phyloP scores from a whole-genome alignment of 2,888 invertebrate genomes.

The Chrysopilus asiliformis region DNA sequence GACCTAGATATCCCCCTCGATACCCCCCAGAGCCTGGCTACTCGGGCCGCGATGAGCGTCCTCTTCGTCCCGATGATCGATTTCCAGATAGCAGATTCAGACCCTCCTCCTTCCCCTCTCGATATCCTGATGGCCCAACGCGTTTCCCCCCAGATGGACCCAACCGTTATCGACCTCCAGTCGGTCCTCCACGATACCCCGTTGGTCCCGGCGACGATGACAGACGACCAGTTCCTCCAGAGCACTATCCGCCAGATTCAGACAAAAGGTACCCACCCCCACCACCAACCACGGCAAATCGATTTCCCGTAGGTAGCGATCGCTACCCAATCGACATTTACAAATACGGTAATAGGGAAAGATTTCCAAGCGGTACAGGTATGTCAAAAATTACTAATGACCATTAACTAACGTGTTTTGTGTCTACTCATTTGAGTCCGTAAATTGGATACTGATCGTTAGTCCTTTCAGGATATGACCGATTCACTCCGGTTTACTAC shows the following conservation, averaged over 20 bases:
- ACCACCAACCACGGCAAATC: slow-evolving; percentile 37
- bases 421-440: too few relatives aligned
- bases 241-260: slow-evolving; percentile 38
- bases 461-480: slow-evolving; percentile 30
- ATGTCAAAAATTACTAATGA: too few relatives aligned
- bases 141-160: slow-evolving; percentile 5
- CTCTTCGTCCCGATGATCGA: slow-evolving; percentile 30
- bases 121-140: slow-evolving; percentile 6
- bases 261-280: slow-evolving; percentile 40
- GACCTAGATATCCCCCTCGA: slow-evolving; percentile 20
- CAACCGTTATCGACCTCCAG: slow-evolving; percentile 24
- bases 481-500: slow-evolving; percentile 24
- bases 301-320: slow-evolving; percentile 41
- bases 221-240: slow-evolving; percentile 30
- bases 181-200: slow-evolving; percentile 14
- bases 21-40: slow-evolving; percentile 21
- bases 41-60: slow-evolving; percentile 24
- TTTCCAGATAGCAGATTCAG: slow-evolving; percentile 37
- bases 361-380: slow-evolving; percentile 35
- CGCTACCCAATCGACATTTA: slow-evolving; percentile 37
- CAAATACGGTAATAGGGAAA: slow-evolving; percentile 41
- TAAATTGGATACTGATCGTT: too few relatives aligned
- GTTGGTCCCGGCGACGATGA: slow-evolving; percentile 26
- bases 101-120: slow-evolving; percentile 20
- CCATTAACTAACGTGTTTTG: too few relatives aligned